Evolutionary conservation across 2,113 vertebrate species (phyloP).

Genomic region (Semnornis frantzii): DNA sequence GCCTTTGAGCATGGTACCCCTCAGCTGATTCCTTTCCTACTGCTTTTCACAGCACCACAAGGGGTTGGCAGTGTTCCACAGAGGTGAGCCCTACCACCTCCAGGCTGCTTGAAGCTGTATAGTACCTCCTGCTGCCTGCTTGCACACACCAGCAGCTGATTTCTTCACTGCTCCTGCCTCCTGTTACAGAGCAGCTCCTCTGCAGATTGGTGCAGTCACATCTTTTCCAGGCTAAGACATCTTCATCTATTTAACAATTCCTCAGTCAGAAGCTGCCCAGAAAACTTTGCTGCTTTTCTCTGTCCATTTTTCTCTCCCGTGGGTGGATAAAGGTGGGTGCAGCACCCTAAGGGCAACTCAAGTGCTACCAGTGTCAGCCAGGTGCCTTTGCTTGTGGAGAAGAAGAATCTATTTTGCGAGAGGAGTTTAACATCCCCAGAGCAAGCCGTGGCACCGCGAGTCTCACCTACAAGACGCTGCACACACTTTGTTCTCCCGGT

Average conservation of each 20-base stretch:
- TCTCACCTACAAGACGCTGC: background rate
- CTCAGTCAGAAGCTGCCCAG: background rate
- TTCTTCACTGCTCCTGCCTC: background rate
- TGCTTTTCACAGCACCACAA: background rate
- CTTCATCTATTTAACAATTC: background rate
- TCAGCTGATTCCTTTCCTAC: rapidly evolving
- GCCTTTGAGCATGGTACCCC: no score
- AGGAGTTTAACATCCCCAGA: background rate
- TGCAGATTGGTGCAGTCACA: background rate
- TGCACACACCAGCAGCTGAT: background rate
- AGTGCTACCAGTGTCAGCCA: rapidly evolving
- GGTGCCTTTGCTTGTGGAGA: background rate
- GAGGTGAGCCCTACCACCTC: background rate
- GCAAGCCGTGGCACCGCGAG: rapidly evolving
- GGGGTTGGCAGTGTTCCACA: background rate
- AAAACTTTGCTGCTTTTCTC: background rate
- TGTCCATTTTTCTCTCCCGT: background rate
- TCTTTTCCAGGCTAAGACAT: background rate
- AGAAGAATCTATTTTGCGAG: rapidly evolving
- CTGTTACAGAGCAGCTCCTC: background rate
- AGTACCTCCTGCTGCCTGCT: no score
- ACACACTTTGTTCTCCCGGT: rapidly evolving
- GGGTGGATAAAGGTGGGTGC: background rate
- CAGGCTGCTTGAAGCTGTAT: background rate
- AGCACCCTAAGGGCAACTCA: background rate